Evolutionary conservation across 2,888 invertebrate species (phyloP).

Genomic region (Meandrusa payeni): DNA sequence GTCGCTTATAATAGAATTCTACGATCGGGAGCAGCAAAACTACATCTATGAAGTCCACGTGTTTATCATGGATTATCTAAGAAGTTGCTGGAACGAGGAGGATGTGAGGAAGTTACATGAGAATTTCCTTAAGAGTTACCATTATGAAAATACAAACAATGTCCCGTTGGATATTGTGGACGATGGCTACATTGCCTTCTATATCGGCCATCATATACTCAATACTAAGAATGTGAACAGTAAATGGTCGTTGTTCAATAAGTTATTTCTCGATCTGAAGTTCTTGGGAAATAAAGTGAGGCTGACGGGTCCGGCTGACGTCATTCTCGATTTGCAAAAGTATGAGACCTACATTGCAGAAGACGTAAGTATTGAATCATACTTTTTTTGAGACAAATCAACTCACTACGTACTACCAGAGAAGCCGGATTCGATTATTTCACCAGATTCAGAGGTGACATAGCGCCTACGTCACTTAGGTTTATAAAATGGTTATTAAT

Average conservation of each 20-base stretch:
- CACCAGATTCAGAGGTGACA: no score
- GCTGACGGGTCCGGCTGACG: constrained; percentile 84
- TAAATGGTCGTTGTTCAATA: constrained; percentile 76
- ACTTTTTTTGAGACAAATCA: no score
- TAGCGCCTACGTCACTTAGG: no score
- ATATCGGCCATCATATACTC: constrained; percentile 86
- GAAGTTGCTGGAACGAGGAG: constrained; percentile 59
- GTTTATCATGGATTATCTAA: constrained; percentile 83
- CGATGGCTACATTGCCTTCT: constrained; percentile 87
- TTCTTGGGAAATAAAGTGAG: constrained; percentile 87
- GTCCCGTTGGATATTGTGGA: constrained; percentile 81
- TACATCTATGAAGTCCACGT: constrained; percentile 88
- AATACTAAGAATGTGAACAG: constrained; percentile 67
- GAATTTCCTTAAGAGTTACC: constrained; percentile 81
- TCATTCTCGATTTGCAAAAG: constrained; percentile 83
- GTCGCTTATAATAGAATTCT: constrained; percentile 83
- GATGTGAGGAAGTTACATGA: constrained; percentile 76
- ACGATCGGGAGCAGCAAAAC: constrained; percentile 79
- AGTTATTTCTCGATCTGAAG: constrained; percentile 83
- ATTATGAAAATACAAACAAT: constrained; percentile 64
- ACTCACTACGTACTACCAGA: no score
- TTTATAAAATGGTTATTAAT: no score
- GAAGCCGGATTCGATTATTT: no score
- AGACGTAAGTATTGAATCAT: constrained; percentile 74
- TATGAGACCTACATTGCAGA: constrained; percentile 81